Percentiles rank a stretch among this genome's conserved stretches.
Evolutionary conservation across 2,113 vertebrate species (phyloP).

Genomic region (Dipodomys ordii): DNA sequence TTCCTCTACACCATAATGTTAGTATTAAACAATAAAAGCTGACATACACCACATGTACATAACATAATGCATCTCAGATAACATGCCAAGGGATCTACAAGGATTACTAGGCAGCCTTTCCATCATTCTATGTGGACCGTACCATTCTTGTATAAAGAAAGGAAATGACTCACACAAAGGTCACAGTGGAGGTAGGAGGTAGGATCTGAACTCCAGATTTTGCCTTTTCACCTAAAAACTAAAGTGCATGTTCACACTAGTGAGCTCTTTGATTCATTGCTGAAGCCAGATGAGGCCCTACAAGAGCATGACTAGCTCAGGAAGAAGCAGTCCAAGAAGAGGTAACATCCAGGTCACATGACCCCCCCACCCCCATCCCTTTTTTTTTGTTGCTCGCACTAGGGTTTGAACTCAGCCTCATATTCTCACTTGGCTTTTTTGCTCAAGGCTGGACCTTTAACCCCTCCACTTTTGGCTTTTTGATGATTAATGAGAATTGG

Average conservation of each 20-base stretch:
- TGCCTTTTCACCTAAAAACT: not conserved
- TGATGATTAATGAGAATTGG: too few species aligned
- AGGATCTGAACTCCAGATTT: not conserved
- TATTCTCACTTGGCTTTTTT: too few species aligned
- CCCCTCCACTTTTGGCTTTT: too few species aligned
- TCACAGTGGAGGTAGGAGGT: not conserved
- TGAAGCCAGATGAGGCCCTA: not conserved
- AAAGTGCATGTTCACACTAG: not conserved
- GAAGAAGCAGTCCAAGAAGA: not conserved
- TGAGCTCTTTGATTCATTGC: not conserved
- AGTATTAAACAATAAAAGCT: not conserved
- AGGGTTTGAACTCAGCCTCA: too few species aligned
- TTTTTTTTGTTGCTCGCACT: too few species aligned
- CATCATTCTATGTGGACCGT: too few species aligned
- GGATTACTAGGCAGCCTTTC: not conserved
- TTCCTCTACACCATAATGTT: not conserved
- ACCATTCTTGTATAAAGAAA: not conserved
- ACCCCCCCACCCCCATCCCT: too few species aligned
- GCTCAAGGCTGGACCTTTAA: too few species aligned
- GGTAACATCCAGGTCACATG: not conserved
- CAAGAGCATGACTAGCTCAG: not conserved
- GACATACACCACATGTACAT: not conserved
- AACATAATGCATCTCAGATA: not conserved
- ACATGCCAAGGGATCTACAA: not conserved
- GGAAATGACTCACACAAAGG: not conserved